Evolutionary conservation across 2,888 invertebrate species (phyloP), one percentile per base, ranked within the genome.

Genomic region (Euphydryas editha): DNA sequence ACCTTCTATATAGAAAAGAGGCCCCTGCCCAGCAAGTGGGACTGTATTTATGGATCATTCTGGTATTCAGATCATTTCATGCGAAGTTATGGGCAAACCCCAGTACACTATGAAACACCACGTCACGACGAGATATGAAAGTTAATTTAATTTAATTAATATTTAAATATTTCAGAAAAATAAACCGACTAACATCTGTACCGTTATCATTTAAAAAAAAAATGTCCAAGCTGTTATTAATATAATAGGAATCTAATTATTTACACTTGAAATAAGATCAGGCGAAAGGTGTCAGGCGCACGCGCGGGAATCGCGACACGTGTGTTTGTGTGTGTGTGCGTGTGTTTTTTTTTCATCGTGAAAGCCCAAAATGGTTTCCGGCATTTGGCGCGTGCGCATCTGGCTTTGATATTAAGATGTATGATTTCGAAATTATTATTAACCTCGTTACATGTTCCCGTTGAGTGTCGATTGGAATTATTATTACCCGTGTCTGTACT

Each of bases 351-450:
- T 44, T 17, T 39, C 13, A 10, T n/a, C 30, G 55, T 49, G 49
- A 44, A 30, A 36, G 18, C 13, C 42, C 49, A 64, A 69, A 65
- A 71, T 66, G 42, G 63, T 30, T 71, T 69, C 69, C 71, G 67
- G 67, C 76, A 75, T 69, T 70, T 73, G 75, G 75, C 76, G 72
- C 72, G 72, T 72, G 75, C 72, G 73, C 73, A 75, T 75, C 74
- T 75, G 75, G 51, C 10, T 8, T 51, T 36, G 36, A 54, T 54
- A 36, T 54, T 54, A 5, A 36, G 36, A 54, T 49, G 49, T 20
- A 8, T n/a, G 21, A 24, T 51, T 51, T 24, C 10, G 17, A 18
- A 0, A 7, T 20, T 47, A 10, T 3, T 21, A 17, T 46, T 18
- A 17, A 21, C 4, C 21, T 0, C 20, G 55, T 46, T 30, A 13